Conservation (phyloP, 2,797 vertebrate genomes). For the Phoeniculus purpureus region DNA sequence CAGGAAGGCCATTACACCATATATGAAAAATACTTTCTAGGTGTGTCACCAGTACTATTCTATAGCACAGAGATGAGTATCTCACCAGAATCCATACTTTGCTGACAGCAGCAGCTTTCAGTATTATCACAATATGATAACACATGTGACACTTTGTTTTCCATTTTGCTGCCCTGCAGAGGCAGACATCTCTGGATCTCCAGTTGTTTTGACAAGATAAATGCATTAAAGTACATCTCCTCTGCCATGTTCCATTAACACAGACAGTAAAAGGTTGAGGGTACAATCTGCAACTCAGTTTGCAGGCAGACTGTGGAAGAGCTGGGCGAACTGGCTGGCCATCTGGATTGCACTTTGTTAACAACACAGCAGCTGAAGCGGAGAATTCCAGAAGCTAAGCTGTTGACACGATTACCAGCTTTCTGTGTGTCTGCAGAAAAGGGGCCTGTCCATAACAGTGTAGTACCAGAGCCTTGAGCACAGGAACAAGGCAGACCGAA, state of each 20-base stretch:
- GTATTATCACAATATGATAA: not conserved
- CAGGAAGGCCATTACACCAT: not conserved
- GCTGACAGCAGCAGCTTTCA: not conserved
- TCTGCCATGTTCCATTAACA: not conserved
- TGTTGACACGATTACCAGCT: accelerated
- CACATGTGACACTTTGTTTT: not conserved
- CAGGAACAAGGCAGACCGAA: not conserved
- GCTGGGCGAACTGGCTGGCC: not conserved
- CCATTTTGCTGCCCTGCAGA: not conserved
- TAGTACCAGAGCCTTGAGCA: not conserved
- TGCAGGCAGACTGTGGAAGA: not conserved
- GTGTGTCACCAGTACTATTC: not conserved
- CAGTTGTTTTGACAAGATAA: not conserved
- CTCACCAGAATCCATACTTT: not conserved
- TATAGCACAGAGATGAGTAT: not conserved
- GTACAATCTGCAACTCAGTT: not conserved
- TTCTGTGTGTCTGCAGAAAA: not conserved
- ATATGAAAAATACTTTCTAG: not conserved
- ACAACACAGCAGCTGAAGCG: constrained; percentile 1
- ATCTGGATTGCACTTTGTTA: not conserved
- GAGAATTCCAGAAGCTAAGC: constrained; percentile 1
- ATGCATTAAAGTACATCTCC: not conserved
- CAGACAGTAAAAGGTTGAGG: not conserved
- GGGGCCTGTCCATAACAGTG: not conserved
- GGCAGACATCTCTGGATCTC: not conserved